Evolutionary conservation across 2,113 vertebrate genomes (phyloP).

Genomic region (Nesogale talazaci): DNA sequence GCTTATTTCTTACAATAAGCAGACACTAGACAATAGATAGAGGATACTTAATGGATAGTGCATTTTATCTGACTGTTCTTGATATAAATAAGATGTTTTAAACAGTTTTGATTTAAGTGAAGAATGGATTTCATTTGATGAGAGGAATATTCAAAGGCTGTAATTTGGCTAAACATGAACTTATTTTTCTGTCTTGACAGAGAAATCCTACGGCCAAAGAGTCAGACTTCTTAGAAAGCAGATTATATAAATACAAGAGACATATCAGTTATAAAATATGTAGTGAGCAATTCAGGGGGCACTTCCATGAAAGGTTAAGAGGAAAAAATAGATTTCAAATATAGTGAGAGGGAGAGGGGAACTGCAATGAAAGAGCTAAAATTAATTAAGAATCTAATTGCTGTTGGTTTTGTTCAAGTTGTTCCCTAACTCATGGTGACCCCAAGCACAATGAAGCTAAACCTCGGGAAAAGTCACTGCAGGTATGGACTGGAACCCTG

Average conservation of each 20-base stretch:
- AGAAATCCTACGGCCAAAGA: not conserved
- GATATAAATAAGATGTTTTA: slow-evolving; percentile 11
- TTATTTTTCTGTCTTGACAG: not conserved
- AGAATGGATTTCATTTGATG: slow-evolving; percentile 13
- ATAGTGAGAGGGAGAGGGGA: not conserved
- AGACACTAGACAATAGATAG: not conserved
- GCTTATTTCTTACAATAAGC: not conserved
- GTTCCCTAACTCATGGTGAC: not conserved
- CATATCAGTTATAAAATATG: not conserved
- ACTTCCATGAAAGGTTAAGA: not conserved
- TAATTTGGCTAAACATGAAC: not conserved
- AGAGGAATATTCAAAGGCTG: not conserved
- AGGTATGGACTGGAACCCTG: too few relatives aligned
- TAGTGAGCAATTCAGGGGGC: not conserved
- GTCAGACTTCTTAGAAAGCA: not conserved
- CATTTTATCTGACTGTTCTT: not conserved
- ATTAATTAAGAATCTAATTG: not conserved
- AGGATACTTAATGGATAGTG: not conserved
- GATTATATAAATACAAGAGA: not conserved
- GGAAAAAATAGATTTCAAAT: not conserved
- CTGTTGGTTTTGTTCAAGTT: not conserved
- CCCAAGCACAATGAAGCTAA: not conserved
- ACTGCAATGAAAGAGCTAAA: not conserved
- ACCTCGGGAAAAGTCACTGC: not conserved
- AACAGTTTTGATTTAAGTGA: not conserved